Base-by-base conservation (phyloP, 2,888 invertebrate genomes). In the Drosophila antonietae region DNA sequence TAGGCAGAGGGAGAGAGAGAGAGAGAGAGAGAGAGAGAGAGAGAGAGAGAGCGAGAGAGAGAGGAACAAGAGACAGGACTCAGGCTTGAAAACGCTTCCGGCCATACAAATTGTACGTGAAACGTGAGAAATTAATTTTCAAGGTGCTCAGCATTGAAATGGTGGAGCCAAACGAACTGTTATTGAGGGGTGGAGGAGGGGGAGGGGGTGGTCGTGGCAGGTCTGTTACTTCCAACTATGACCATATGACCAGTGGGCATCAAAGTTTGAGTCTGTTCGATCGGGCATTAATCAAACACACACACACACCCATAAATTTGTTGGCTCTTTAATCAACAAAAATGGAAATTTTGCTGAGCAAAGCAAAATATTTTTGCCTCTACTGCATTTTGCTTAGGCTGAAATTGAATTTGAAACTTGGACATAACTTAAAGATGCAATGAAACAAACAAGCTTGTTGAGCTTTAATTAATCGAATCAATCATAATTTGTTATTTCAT, bases 41-140 rank as follows among this genome's bases (percentile, higher is more conserved):
- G 41, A 51, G 39, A 15, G 33, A n/a, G 15, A 8, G 28, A 9
- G 47, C 9, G 12, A 4, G 47, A 28, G 23, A 15, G 55, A 33
- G 41, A 51, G 39, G 12, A n/a, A 15, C 37, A n/a, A 14, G n/a
- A 15, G 35, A 39, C 47, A 67, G 73, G 51, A 9, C 23, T 23
- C 39, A 35, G 56, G 41, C 69, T 84, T 87, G 76, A 79, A 83
- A 76, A 73, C 80, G 72, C 83, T 88, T 83, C 83, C 83, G 83
- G 85, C 57, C 85, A 79, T 74, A 83, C 88, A 87, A 83, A 83
- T 83, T 83, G 83, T 79, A 76, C 69, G 73, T 76, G 85, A 81
- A 82, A 83, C 83, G 83, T 83, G 83, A 87, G 88, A 87, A 83
- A 83, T 84, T 83, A 79, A 84, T 83, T 82, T 84, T 70, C 68